Base-by-base conservation (phyloP, 2,888 invertebrate genomes). In the Pycnomerus fuliginosus region DNA sequence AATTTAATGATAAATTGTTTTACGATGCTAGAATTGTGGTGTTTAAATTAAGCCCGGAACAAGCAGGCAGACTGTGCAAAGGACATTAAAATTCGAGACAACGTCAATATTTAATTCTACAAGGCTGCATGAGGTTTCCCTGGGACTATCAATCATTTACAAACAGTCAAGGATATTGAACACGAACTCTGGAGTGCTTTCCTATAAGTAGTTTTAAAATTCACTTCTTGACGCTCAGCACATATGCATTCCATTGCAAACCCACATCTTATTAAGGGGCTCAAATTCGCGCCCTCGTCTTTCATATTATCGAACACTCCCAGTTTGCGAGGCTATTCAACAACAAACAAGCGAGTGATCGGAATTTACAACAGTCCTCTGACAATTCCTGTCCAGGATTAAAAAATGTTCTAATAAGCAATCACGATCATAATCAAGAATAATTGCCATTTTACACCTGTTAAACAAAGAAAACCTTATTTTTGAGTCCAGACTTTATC, bases 141-240 rank as follows among this genome's bases (percentile, higher is more conserved):
- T 46, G 63, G 57, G 60, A 63, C 66, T 64, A 68, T 68, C 67
- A 68, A 68, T 68, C 67, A 68, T 67, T 67, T 61, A 67, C 61
- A 62, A 67, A 63, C 63, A 63, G 53, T 55, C 57, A 42, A 39
- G 53, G 55, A 58, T 59, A 59, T 59, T 54, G 59, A 58, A 56
- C 58, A 53, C 39, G 58, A 59, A 54, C 55, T 48, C 40, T 44
- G 48, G 44, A 49, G 52, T 52, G 54, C 45, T 50, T 51, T 52
- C 52, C 47, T 50, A 50, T 55, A 58, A 59, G 55, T 55, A 57
- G 53, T 55, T 59, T 56, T 47, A 49, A 55, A 58, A 58, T 57
- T 59, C 59, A 53, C 56, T 54, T 56, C 53, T 50, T 42, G 48
- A 48, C 48, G 51, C 48, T 38, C 35, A 16, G 14, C 50, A 48